A percentile compares a stretch with the other conserved stretches of the same genome.
phyloP scores from a whole-genome alignment of 2,797 vertebrate species.

The Dipus sagitta region DNA sequence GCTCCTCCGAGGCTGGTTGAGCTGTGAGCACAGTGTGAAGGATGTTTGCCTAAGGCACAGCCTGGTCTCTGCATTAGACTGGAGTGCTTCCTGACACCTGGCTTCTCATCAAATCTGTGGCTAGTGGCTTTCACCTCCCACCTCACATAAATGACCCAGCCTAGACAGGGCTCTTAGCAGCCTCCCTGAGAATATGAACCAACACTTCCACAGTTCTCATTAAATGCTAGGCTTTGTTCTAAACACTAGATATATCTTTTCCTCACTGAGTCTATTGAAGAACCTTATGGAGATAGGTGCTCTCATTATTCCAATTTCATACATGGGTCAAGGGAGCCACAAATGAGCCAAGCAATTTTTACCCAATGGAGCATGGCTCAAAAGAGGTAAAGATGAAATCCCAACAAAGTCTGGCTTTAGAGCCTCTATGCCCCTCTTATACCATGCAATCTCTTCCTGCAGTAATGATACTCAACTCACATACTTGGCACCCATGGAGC shows the following conservation, averaged over 20 bases:
- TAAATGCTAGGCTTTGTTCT: not conserved
- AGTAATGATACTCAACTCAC: not conserved
- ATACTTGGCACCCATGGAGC: not conserved
- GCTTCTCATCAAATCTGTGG: not conserved
- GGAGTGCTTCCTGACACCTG: slow-evolving; percentile 12
- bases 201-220: slow-evolving; percentile 13
- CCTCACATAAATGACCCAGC: not conserved
- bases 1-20: slow-evolving; percentile 11
- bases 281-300: not conserved
- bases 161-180: not conserved
- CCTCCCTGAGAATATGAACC: not conserved
- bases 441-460: not conserved
- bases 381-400: not conserved
- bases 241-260: not conserved
- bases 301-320: not conserved
- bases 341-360: slow-evolving; percentile 27
- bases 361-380: slow-evolving; percentile 17
- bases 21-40: not conserved
- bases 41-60: not conserved
- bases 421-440: not conserved
- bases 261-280: not conserved
- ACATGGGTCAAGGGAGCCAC: not conserved
- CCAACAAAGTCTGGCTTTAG: not conserved
- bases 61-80: not conserved
- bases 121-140: not conserved